Percentiles rank a stretch among this genome's conserved stretches.
phyloP scores from a whole-genome alignment of 2,797 vertebrate species.

The Chelonia mydas region DNA sequence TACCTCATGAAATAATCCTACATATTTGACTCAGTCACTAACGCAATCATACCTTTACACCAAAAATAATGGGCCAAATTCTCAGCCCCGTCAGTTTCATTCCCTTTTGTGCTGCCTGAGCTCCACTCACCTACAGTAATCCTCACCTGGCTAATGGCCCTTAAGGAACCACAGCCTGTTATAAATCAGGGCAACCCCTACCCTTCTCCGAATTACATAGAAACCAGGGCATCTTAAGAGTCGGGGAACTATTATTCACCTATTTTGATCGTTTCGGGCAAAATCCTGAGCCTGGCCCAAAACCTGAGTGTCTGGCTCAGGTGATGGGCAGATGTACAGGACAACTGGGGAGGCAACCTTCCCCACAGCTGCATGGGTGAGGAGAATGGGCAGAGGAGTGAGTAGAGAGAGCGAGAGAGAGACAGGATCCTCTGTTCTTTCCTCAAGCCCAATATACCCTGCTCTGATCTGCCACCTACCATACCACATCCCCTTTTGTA shows the following conservation, averaged over 20 bases:
- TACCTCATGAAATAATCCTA: neutral
- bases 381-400: neutral
- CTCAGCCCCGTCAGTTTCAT: neutral
- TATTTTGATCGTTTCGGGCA: neutral
- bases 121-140: fast-evolving
- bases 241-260: fast-evolving
- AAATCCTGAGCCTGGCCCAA: neutral
- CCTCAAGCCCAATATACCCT: neutral
- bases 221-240: neutral
- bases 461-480: neutral
- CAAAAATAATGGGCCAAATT: neutral
- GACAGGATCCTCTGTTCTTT: neutral
- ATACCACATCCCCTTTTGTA: neutral
- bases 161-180: fast-evolving
- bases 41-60: neutral
- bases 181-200: neutral
- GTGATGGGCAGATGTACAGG: neutral
- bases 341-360: fast-evolving
- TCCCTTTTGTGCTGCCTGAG: fast-evolving
- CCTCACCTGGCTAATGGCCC: fast-evolving
- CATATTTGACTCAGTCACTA: neutral
- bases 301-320: fast-evolving
- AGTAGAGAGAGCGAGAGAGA: neutral
- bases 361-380: neutral
- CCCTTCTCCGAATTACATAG: neutral